A percentile compares a stretch with the other conserved stretches of the same genome.
Conservation (phyloP, 2,888 invertebrate species). For the Malacosoma neustria region DNA sequence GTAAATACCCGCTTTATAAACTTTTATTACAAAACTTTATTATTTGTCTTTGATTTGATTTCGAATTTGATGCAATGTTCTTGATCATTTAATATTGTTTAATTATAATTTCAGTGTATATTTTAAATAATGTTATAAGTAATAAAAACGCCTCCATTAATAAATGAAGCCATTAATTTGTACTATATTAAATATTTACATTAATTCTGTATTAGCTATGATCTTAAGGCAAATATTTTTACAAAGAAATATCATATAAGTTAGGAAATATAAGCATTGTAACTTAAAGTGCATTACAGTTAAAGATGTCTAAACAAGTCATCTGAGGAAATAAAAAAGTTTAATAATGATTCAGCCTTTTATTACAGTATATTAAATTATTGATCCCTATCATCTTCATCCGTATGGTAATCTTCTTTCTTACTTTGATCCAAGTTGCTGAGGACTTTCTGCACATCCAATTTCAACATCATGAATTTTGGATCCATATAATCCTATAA, state of each 20-base stretch:
- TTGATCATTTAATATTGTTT: no score
- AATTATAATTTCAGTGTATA: no score
- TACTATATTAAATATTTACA: conserved; percentile 24
- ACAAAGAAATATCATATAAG: conserved; percentile 57
- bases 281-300: no score
- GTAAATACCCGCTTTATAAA: no score
- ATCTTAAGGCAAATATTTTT: conserved; percentile 51
- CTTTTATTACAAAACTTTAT: no score
- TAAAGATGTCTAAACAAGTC: no score
- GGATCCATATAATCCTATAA: conserved; percentile 66
- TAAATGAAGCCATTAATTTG: conserved; percentile 30
- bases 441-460: conserved; percentile 62
- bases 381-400: conserved; percentile 19
- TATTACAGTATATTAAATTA: conserved; percentile 29
- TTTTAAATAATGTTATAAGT: no score
- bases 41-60: no score
- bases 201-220: conserved; percentile 36
- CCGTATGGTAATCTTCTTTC: conserved; percentile 24
- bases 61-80: no score
- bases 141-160: no score
- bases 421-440: conserved; percentile 47
- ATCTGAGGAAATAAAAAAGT: conserved; percentile 59
- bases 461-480: conserved; percentile 62
- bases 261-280: conserved; percentile 50
- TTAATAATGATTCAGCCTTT: conserved; percentile 60